Evolutionary conservation across 2,797 vertebrate genomes (phyloP).

Genomic region (Anguilla megastoma): DNA sequence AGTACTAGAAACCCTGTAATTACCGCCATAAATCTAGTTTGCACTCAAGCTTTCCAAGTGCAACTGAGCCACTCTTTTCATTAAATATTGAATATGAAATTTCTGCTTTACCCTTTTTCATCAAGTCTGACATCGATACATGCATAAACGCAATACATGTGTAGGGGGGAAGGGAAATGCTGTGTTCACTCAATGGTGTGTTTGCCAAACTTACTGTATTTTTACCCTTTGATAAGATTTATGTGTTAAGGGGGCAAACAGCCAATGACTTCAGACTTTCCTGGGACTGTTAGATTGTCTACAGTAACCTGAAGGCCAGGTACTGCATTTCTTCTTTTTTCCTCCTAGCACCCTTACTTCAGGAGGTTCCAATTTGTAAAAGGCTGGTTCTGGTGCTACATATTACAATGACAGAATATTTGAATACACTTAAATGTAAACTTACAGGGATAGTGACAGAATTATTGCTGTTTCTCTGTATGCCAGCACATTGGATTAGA

Average conservation of each 20-base stretch:
- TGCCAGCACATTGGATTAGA: background rate
- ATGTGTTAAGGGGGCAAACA: background rate
- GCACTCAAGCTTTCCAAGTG: background rate
- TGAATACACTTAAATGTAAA: too few species aligned
- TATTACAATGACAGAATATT: background rate
- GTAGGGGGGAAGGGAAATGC: background rate
- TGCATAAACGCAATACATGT: background rate
- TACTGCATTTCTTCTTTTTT: background rate
- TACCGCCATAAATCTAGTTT: conserved; percentile 12
- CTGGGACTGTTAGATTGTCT: background rate
- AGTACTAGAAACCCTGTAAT: conserved; percentile 7
- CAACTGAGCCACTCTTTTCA: background rate
- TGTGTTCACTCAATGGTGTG: background rate
- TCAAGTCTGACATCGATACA: background rate
- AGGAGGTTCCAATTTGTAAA: background rate
- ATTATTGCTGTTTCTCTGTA: too few species aligned
- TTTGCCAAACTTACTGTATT: background rate
- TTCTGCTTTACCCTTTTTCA: background rate
- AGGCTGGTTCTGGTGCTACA: background rate
- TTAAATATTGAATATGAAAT: conserved; percentile 1
- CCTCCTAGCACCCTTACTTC: background rate
- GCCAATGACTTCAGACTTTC: background rate
- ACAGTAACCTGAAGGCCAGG: too few species aligned
- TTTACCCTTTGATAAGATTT: background rate
- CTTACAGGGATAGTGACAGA: too few species aligned